A percentile compares a stretch with the other conserved stretches of the same genome.
Evolutionary conservation across 2,797 vertebrate genomes (phyloP).

Genomic region (Phalloptychus januarius): DNA sequence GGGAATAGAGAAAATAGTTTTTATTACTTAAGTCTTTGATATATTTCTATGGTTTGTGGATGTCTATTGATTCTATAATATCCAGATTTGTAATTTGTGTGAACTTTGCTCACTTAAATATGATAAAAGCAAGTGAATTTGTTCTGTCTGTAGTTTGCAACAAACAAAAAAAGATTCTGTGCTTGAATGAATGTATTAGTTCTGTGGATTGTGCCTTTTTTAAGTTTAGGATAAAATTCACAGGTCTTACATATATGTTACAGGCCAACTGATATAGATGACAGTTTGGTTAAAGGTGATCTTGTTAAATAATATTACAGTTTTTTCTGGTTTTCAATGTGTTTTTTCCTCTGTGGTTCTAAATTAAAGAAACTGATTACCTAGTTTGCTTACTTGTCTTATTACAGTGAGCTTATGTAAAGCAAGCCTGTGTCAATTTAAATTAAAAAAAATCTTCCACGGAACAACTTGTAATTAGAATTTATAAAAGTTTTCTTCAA

Average conservation of each 20-base stretch:
- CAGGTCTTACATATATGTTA: slow-evolving; percentile 61
- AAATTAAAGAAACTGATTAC: slow-evolving; percentile 76
- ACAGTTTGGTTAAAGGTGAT: slow-evolving; percentile 37
- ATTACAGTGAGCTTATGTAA: background rate
- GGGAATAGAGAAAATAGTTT: slow-evolving; percentile 24
- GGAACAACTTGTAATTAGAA: background rate
- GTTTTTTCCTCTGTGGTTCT: slow-evolving; percentile 59
- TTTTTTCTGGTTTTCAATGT: slow-evolving; percentile 56
- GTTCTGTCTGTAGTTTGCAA: slow-evolving; percentile 32
- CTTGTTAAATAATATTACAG: slow-evolving; percentile 44
- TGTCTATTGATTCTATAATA: slow-evolving; percentile 19
- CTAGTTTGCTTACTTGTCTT: slow-evolving; percentile 34
- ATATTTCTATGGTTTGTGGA: slow-evolving; percentile 40
- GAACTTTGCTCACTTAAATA: slow-evolving; percentile 14
- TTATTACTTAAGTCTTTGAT: slow-evolving; percentile 32
- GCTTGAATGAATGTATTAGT: background rate
- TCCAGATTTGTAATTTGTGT: slow-evolving; percentile 30
- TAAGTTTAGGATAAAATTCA: slow-evolving; percentile 9
- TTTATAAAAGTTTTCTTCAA: background rate
- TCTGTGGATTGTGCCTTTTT: slow-evolving; percentile 15
- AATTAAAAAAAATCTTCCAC: background rate
- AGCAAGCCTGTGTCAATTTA: background rate
- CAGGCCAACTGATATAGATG: slow-evolving; percentile 41
- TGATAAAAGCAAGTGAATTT: slow-evolving; percentile 7
- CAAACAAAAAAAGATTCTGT: background rate